Evolutionary conservation across 2,797 vertebrate species (phyloP).

Genomic region (Rhyacichthys aspro): DNA sequence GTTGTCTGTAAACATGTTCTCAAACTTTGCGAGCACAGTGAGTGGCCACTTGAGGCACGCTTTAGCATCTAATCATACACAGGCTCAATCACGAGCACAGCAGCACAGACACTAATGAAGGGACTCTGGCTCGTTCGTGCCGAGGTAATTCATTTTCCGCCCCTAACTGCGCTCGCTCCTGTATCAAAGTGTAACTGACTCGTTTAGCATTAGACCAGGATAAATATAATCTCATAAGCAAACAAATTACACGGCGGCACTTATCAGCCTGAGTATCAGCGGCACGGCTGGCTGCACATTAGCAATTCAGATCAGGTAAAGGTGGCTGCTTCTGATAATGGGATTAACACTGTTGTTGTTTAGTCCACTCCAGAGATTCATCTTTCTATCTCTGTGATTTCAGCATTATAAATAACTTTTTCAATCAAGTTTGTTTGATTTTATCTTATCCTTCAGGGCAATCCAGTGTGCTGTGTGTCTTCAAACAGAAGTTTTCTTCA

Average conservation of each 20-base stretch:
- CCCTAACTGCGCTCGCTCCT: conserved; percentile 16
- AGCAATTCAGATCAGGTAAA: conserved; percentile 43
- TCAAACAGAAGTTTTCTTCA: neutral
- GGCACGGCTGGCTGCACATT: conserved; percentile 22
- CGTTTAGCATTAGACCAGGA: conserved; percentile 47
- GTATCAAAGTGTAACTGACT: conserved; percentile 47
- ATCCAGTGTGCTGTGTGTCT: too few species aligned
- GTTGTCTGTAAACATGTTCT: too few species aligned
- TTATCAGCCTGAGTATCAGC: conserved; percentile 42
- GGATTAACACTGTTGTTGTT: conserved; percentile 28
- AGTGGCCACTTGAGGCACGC: neutral
- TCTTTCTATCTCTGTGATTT: neutral
- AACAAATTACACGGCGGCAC: conserved; percentile 48
- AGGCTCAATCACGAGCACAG: conserved; percentile 13
- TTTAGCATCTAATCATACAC: neutral
- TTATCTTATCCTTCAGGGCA: neutral
- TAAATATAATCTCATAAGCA: conserved; percentile 54
- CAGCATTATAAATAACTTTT: neutral
- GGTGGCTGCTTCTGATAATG: conserved; percentile 30
- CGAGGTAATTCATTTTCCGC: conserved; percentile 51
- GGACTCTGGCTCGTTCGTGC: conserved; percentile 31
- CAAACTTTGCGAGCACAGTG: too few species aligned
- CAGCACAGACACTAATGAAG: conserved; percentile 38
- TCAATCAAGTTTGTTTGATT: neutral
- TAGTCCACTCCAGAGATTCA: conserved; percentile 4